phyloP scores from a whole-genome alignment of 1,140 invertebrate genomes.

The Ostrea denselamellosa region DNA sequence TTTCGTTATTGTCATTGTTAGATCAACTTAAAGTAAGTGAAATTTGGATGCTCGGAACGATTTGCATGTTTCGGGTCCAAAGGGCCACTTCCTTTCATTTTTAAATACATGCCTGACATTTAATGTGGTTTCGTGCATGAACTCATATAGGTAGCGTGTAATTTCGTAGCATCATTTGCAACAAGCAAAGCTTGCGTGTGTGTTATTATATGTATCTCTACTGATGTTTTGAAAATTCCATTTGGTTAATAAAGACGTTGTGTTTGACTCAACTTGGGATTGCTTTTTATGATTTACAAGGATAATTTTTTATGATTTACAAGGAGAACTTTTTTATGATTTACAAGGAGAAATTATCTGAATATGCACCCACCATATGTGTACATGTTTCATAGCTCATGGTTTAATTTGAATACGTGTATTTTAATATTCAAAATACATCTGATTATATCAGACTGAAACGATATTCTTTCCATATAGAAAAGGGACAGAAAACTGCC shows the following conservation, averaged over 20 bases:
- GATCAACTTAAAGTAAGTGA: background rate
- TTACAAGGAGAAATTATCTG: no score
- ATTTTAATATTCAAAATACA: no score
- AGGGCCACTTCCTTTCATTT: background rate
- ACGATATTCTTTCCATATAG: no score
- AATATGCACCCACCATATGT: no score
- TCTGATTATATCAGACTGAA: no score
- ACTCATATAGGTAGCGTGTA: background rate
- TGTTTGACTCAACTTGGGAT: background rate
- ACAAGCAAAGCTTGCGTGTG: constrained; percentile 37
- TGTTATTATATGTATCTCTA: background rate
- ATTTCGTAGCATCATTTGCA: background rate
- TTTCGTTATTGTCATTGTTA: constrained; percentile 26
- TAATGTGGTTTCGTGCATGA: background rate
- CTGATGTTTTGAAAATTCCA: constrained; percentile 26
- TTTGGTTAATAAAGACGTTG: constrained; percentile 17
- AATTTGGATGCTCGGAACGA: constrained; percentile 34
- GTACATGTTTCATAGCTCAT: no score
- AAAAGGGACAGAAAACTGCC: no score
- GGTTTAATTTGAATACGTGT: no score
- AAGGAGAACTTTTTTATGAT: no score
- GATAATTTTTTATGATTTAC: no score
- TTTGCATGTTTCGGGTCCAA: constrained; percentile 17
- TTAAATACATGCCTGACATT: background rate
- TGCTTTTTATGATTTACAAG: no score